Percentiles rank a stretch among this genome's conserved stretches.
These are phyloP conservation scores for Bibio marci DNA, from an alignment of 2,888 invertebrate genomes.

Conservation along the genomic window DNA sequence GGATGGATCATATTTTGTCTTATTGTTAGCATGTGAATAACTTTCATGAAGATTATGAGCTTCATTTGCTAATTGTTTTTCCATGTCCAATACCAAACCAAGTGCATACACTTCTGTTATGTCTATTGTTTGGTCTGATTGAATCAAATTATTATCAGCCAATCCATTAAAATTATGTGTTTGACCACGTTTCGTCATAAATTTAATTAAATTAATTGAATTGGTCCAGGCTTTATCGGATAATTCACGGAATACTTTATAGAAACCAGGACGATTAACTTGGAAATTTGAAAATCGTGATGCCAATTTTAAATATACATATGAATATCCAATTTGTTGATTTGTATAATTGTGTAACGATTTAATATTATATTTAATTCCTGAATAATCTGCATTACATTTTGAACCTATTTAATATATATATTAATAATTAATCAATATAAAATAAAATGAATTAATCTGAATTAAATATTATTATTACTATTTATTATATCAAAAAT, in stretches of 20 bases:
- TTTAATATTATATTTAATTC: conserved; percentile 17
- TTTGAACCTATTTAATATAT: background rate
- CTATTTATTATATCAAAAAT: too few relatives aligned
- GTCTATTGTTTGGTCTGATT: conserved; percentile 12
- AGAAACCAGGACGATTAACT: conserved; percentile 58
- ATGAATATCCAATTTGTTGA: conserved; percentile 51
- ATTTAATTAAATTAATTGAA: conserved; percentile 58
- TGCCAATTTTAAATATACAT: conserved; percentile 55
- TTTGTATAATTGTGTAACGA: conserved; percentile 29
- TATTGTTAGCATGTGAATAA: conserved; percentile 22
- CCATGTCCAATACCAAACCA: conserved; percentile 55
- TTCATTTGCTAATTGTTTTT: conserved; percentile 50
- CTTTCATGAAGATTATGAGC: conserved; percentile 47
- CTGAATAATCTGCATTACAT: conserved; percentile 11
- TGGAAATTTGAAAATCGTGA: conserved; percentile 62
- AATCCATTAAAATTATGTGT: conserved; percentile 33
- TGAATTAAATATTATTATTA: too few relatives aligned
- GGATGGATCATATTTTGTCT: conserved; percentile 46
- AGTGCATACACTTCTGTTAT: conserved; percentile 50
- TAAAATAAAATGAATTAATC: background rate
- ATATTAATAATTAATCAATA: background rate
- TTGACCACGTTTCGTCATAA: conserved; percentile 56
- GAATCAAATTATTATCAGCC: background rate
- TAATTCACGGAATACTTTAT: conserved; percentile 50
- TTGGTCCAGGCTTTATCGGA: conserved; percentile 62